Evolutionary conservation across 1,140 invertebrate genomes (phyloP), one percentile per base, ranked within the genome.

Genomic region (Homalodisca vitripennis): DNA sequence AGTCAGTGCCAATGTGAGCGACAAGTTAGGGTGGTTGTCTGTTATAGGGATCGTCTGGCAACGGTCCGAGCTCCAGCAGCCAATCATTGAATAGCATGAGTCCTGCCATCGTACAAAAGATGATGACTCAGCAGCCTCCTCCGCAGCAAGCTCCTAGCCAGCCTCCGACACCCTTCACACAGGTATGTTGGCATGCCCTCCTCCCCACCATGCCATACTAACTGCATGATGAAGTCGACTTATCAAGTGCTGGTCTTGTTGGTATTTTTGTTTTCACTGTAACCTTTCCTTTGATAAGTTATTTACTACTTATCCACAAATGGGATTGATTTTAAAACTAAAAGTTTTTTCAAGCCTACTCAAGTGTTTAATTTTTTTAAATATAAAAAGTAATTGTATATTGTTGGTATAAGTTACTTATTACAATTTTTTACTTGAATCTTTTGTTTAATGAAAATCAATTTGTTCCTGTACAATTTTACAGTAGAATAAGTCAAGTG

Each of bases 81-180:
- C 78, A 81, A 13, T 78, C 79, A 74, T 74, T 84, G 67, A 75
- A 80, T 66, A 84, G 83, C 31, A 85, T 88, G 68, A 85, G 85
- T 32, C 87, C 87, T 27, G 85, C 88, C 14, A 84, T 89, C 67
- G 86, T 89, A 53, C 88, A 91, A 79, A 91, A 90, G 79, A 84
- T 90, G 76, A 80, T 92, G 24, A 85, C 84, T 71, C 85, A 84
- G 71, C 80, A 78, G 70, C 85, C 81, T 48, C 84, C 80, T 72
- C 79, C 83, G 24, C 84, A 83, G 64, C 81, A 81, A 71, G 82
- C 79, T 32, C 80, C 79, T 14, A 82, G 79, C 75, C 84, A 68
- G 34, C 69, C 69, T 55, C 67, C 57, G 6, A 32, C 67, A 31
- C 71, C 71, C 14, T 76, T 74, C 65, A 72, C 65, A 22, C 74